Base-by-base conservation (phyloP, 2,797 vertebrate species). In the Pseudochromis fuscus region DNA sequence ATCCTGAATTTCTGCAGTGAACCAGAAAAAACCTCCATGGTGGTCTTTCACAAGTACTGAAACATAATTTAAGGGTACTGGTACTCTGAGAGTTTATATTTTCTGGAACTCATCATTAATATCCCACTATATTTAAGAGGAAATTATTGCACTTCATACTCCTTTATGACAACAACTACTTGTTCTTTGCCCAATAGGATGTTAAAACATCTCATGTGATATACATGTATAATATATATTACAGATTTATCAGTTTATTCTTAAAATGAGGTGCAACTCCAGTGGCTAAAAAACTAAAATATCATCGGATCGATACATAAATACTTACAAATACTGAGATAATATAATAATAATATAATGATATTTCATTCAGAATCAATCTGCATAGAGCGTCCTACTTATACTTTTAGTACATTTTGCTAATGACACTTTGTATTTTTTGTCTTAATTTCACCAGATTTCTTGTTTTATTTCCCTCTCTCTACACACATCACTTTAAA, bases 401-500 rank as follows among this genome's bases (percentile, higher is more conserved):
- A 5, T 30, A 19, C n/a, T 37, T 52, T 15, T 3, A 35, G 33
- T 24, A 13, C 2, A 30, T 56, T 50, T 42, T 42, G 18, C 8
- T 31, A 18, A 28, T 21, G 8, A 9, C 3, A 28, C 7, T 45
- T 45, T 45, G 6, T 48, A 15, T 28, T 19, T 67, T 66, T 77
- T 51, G 21, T 53, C 19, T 48, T 50, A 2, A 3, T 55, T 71
- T 62, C 23, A 18, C 33, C 42, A 23, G 24, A 49, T 59, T 69
- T 50, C 11, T 51, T 35, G 51, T 45, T 62, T 63, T 33, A 46
- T 56, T 77, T n/a, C n/a, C 52, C 19, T 75, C 35, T 69, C 16
- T n/a, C 21, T 23, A 53, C 6, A 52, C 52, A 70, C 27, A 51
- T 67, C 45, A 56, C 60, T 85, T 84, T 70, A 61, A 63, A 62